These are phyloP conservation scores for Pseudococcus viburni DNA, from an alignment of 2,888 invertebrate genomes.

Conservation along the genomic window DNA sequence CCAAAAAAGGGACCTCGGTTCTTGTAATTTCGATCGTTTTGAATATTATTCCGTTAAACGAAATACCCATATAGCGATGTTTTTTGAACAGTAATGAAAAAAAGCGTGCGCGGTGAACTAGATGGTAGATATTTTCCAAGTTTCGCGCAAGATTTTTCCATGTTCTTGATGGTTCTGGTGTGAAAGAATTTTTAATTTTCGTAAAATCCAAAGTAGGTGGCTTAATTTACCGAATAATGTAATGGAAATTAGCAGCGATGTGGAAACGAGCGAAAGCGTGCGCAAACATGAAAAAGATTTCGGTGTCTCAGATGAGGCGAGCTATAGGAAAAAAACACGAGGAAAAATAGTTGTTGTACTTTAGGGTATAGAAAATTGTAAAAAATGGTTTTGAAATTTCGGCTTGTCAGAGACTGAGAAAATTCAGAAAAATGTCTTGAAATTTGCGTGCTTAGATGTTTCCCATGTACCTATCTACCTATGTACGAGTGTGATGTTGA, in stretches of 20 bases:
- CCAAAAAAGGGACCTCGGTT: no score
- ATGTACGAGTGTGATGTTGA: not conserved
- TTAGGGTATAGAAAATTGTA: not conserved
- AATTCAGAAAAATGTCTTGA: not conserved
- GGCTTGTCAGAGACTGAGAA: not conserved
- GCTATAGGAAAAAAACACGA: not conserved
- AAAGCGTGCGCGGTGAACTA: not conserved
- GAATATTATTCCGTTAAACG: no score
- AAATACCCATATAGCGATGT: not conserved
- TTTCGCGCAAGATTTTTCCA: not conserved
- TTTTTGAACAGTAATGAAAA: not conserved
- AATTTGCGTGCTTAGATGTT: not conserved
- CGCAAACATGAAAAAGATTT: not conserved
- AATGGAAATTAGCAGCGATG: not conserved
- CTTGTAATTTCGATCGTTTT: no score
- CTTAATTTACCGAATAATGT: slow-evolving; percentile 1
- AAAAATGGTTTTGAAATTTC: not conserved
- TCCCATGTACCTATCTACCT: not conserved
- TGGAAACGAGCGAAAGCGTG: not conserved
- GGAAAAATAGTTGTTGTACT: not conserved
- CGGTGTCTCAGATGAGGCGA: not conserved
- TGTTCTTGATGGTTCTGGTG: not conserved
- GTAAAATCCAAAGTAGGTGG: slow-evolving; percentile 27
- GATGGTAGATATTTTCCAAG: not conserved
- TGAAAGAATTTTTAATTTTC: slow-evolving; percentile 9